Evolutionary conservation across 2,113 vertebrate genomes (phyloP).

Genomic region (Actinemys pallida): DNA sequence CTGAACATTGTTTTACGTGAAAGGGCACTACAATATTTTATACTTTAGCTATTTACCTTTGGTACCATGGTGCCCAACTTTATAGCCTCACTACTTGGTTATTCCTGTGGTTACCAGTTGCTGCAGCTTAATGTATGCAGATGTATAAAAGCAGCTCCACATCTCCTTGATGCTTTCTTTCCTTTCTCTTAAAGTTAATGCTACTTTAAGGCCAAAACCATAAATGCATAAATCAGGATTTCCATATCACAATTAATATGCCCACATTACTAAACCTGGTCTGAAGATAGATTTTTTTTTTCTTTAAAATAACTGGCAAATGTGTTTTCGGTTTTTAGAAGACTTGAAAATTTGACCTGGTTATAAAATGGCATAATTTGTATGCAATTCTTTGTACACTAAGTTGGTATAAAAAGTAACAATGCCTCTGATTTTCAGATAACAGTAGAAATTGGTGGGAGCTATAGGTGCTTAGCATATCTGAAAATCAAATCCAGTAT

Average conservation of each 20-base stretch:
- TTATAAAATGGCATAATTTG: not conserved
- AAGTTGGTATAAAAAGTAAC: not conserved
- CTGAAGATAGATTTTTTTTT: not conserved
- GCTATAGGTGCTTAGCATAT: not conserved
- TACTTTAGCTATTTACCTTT: not conserved
- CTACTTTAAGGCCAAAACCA: not conserved
- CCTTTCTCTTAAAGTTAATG: not conserved
- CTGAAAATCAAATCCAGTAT: not conserved
- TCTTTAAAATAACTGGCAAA: not conserved
- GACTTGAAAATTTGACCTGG: not conserved
- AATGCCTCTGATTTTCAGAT: not conserved
- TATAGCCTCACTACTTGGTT: not conserved
- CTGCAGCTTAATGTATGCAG: not conserved
- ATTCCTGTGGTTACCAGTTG: not conserved
- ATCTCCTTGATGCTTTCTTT: not conserved
- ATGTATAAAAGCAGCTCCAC: not conserved
- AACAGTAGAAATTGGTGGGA: not conserved
- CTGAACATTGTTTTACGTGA: not conserved
- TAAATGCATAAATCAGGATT: not conserved
- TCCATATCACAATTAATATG: not conserved
- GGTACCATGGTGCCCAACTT: not conserved
- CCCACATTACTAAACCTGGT: rapidly evolving
- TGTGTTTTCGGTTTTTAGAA: not conserved
- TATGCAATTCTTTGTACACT: not conserved
- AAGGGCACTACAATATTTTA: not conserved